A percentile compares a stretch with the other conserved stretches of the same genome.
Conservation (phyloP, 2,113 vertebrate genomes). For the Dromas ardeola region DNA sequence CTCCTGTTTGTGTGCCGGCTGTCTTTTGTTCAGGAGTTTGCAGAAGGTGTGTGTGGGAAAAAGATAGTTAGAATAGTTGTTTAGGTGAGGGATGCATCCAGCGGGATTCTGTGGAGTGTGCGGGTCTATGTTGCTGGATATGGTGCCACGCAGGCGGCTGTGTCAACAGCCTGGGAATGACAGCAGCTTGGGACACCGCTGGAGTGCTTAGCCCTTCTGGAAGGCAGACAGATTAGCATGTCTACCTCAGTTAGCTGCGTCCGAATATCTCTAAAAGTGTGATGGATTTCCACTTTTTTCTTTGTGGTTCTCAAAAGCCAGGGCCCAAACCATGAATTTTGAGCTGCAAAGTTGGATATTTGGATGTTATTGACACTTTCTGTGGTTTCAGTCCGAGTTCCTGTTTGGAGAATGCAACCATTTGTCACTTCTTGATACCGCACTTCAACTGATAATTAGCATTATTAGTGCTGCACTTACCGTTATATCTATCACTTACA, state of each 20-base stretch:
- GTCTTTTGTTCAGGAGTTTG: neutral
- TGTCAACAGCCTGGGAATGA: neutral
- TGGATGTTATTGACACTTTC: neutral
- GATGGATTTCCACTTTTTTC: neutral
- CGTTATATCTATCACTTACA: fast-evolving
- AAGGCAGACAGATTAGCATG: neutral
- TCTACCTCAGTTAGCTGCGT: neutral
- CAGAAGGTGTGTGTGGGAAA: neutral
- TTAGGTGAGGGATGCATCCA: neutral
- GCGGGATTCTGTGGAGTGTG: neutral
- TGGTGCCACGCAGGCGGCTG: fast-evolving
- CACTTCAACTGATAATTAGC: neutral
- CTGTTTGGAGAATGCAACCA: neutral
- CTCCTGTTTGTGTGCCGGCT: fast-evolving
- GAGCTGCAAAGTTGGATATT: neutral
- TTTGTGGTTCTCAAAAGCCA: neutral
- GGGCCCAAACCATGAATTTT: neutral
- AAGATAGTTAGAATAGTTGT: fast-evolving
- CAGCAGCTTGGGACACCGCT: neutral
- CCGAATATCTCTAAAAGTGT: neutral
- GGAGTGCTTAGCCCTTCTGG: neutral
- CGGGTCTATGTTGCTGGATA: neutral
- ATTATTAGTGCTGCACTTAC: neutral
- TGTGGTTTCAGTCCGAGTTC: neutral
- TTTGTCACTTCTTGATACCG: neutral